A percentile compares a stretch with the other conserved stretches of the same genome.
Conservation (phyloP, 2,888 invertebrate species). For the Pinctada fucata region DNA sequence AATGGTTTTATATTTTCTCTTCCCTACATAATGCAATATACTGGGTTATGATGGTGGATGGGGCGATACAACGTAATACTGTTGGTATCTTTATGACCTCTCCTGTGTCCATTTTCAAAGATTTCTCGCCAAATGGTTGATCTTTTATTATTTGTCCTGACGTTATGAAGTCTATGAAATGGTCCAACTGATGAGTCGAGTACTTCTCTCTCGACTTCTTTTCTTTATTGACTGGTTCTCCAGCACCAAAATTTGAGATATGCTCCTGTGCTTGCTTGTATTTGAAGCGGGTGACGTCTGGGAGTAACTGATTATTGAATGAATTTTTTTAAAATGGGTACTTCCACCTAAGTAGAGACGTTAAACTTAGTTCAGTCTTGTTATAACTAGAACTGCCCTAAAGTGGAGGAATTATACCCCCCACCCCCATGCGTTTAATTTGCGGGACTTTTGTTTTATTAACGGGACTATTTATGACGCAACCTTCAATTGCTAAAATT, state of each 20-base stretch:
- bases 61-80: background rate
- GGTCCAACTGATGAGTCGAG: background rate
- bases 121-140: constrained; percentile 7
- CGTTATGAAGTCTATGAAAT: background rate
- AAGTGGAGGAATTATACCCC: no score
- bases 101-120: background rate
- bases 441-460: no score
- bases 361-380: no score
- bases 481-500: no score
- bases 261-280: constrained; percentile 5
- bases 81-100: constrained; percentile 6
- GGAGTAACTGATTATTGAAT: background rate
- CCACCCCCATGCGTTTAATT: no score
- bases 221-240: background rate
- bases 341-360: no score
- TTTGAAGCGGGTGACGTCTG: background rate
- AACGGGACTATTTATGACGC: no score
- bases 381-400: no score
- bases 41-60: background rate
- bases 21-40: background rate
- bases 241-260: background rate
- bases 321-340: no score
- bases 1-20: background rate
- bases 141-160: background rate
- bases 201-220: constrained; percentile 6